Evolutionary conservation across 2,113 vertebrate species (phyloP).

Genomic region (Dipodomys ordii): DNA sequence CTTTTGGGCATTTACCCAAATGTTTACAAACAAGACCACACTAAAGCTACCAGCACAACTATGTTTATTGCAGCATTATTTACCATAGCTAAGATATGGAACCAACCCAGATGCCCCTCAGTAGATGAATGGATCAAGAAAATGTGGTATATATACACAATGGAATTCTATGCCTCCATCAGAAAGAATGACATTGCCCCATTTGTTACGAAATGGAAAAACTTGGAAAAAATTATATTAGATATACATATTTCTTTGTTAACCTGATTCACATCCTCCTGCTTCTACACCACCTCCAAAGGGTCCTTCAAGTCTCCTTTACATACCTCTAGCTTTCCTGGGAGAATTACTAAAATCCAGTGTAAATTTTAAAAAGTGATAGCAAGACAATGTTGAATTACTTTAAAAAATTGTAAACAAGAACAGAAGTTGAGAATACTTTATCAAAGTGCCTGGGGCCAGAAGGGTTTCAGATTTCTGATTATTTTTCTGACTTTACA

Average conservation of each 20-base stretch:
- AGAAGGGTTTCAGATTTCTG: not conserved
- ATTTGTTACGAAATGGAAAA: no score
- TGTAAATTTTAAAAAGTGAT: not conserved
- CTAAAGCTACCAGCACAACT: no score
- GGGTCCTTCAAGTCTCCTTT: not conserved
- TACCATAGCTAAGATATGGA: no score
- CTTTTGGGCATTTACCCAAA: no score
- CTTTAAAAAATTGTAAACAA: not conserved
- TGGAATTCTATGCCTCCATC: no score
- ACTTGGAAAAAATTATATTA: no score
- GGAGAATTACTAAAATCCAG: not conserved
- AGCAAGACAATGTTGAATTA: not conserved
- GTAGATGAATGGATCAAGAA: no score
- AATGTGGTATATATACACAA: no score
- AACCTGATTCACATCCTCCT: not conserved
- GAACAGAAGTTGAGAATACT: not conserved
- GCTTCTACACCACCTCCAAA: not conserved
- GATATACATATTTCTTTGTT: not conserved
- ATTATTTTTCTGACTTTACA: not conserved
- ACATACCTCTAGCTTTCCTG: not conserved
- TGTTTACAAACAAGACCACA: no score
- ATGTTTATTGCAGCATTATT: no score
- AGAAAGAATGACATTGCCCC: no score
- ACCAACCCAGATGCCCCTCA: no score
- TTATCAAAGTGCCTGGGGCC: not conserved